Evolutionary conservation across 2,797 vertebrate genomes (phyloP).

Genomic region (Microchirus variegatus): DNA sequence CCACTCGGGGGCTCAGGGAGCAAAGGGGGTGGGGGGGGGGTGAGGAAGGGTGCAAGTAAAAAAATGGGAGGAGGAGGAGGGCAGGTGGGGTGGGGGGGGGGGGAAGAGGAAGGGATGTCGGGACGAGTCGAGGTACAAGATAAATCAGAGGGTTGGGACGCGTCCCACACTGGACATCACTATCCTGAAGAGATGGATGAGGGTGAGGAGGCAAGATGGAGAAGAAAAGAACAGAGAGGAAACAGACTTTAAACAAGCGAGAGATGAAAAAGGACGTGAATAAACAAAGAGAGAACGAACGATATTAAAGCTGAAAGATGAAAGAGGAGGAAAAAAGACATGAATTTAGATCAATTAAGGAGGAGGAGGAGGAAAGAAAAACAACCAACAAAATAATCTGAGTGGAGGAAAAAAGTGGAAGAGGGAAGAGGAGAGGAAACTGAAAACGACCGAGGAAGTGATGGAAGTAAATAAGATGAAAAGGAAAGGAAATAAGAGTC

Average conservation of each 20-base stretch:
- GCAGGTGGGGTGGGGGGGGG: constrained; percentile 10
- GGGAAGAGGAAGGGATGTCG: constrained; percentile 62
- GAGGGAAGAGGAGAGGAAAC: constrained; percentile 19
- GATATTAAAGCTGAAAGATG: neutral
- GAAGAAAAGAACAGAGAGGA: neutral
- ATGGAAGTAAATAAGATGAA: constrained; percentile 16
- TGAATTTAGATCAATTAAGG: too few relatives aligned
- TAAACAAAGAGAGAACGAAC: too few relatives aligned
- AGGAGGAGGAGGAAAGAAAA: neutral
- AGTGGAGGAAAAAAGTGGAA: neutral
- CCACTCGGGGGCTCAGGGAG: constrained; percentile 87
- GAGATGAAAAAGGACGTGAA: too few relatives aligned
- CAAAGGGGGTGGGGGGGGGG: constrained; percentile 74
- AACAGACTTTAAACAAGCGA: neutral
- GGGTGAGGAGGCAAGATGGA: neutral
- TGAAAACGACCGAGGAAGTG: neutral
- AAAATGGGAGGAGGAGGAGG: constrained; percentile 34
- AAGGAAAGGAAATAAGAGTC: neutral
- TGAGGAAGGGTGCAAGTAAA: constrained; percentile 48
- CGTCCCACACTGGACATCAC: constrained; percentile 50
- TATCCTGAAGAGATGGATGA: constrained; percentile 44
- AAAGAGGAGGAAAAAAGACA: neutral
- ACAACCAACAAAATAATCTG: neutral
- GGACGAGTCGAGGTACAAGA: constrained; percentile 87
- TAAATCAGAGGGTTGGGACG: constrained; percentile 83